phyloP scores from a whole-genome alignment of 2,797 vertebrate genomes.

The Thamnophis elegans region DNA sequence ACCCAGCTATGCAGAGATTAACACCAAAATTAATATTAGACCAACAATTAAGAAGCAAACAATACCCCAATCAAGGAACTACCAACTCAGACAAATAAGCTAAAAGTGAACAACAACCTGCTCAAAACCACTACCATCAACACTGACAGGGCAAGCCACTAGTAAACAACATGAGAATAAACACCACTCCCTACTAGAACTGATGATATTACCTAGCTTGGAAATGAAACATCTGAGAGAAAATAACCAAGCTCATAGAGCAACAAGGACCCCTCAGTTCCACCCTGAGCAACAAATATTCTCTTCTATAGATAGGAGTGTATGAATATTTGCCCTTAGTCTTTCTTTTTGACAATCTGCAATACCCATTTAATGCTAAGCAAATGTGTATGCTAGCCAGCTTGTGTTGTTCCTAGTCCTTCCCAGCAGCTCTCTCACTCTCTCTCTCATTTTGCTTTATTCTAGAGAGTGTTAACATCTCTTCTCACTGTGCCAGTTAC shows the following conservation, averaged over 20 bases:
- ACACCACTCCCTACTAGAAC: background rate
- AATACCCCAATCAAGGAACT: background rate
- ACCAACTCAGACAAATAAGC: background rate
- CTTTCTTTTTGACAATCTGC: background rate
- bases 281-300: background rate
- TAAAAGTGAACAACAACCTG: background rate
- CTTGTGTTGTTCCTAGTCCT: conserved; percentile 42
- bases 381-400: conserved; percentile 20
- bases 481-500: conserved; percentile 1
- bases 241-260: background rate
- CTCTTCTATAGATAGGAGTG: background rate
- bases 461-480: conserved; percentile 25
- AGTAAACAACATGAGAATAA: background rate
- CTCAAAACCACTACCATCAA: background rate
- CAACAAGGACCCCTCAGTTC: background rate
- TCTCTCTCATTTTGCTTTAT: conserved; percentile 31
- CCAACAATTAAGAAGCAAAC: background rate
- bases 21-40: background rate
- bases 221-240: background rate
- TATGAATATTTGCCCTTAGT: background rate
- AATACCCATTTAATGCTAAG: background rate
- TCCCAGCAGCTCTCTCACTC: background rate
- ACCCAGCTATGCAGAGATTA: background rate
- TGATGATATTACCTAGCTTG: background rate
- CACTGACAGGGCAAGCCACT: background rate